Conservation (phyloP, 2,797 vertebrate species). For the Epinephelus awoara region DNA sequence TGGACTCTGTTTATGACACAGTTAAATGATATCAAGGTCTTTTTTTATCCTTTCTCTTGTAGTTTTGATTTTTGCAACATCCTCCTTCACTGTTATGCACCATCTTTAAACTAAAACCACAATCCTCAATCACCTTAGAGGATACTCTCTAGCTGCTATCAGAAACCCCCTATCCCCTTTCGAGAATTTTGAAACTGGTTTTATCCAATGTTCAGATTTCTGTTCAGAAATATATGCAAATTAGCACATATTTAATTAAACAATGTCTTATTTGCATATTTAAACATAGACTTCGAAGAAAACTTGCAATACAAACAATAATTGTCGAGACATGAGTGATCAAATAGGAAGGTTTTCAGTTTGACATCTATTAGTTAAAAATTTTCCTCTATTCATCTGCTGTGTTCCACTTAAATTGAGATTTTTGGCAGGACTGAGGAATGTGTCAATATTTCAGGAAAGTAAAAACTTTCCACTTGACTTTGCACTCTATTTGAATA, state of each 20-base stretch:
- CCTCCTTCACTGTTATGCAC: not conserved
- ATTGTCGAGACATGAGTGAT: too few species aligned
- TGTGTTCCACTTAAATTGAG: not conserved
- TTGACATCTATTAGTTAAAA: too few species aligned
- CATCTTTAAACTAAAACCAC: not conserved
- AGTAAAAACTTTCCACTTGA: not conserved
- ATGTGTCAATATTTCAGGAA: not conserved
- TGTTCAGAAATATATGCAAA: too few species aligned
- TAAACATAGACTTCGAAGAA: too few species aligned
- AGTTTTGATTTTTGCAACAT: constrained; percentile 2
- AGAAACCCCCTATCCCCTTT: not conserved
- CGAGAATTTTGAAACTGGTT: too few species aligned
- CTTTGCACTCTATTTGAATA: not conserved
- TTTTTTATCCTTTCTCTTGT: not conserved
- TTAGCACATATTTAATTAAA: too few species aligned
- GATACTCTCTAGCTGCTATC: not conserved
- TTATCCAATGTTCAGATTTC: too few species aligned
- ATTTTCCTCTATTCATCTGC: too few species aligned
- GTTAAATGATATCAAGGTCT: constrained; percentile 1
- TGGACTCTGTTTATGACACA: constrained; percentile 20
- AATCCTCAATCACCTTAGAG: not conserved
- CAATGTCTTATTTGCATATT: too few species aligned
- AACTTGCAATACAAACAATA: too few species aligned
- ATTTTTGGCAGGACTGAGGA: not conserved
- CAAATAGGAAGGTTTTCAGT: too few species aligned